A percentile compares a stretch with the other conserved stretches of the same genome.
These are phyloP conservation scores for Herminia tarsipennalis DNA, from an alignment of 2,888 invertebrate genomes.

Conservation along the genomic window DNA sequence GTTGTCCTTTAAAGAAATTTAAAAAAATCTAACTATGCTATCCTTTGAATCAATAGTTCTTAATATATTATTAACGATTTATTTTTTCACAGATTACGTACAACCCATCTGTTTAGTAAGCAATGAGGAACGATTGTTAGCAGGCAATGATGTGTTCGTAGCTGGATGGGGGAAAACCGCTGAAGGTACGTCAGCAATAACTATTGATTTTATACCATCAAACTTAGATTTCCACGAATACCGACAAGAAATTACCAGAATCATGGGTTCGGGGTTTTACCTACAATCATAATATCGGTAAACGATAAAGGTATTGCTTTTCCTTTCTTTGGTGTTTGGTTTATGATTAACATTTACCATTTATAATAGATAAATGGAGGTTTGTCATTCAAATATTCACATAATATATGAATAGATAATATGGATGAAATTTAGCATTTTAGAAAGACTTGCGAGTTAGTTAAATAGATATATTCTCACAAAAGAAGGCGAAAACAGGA, in stretches of 20 bases:
- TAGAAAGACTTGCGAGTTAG: too few relatives aligned
- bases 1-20: too few relatives aligned
- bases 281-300: slow-evolving; percentile 22
- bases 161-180: slow-evolving; percentile 88
- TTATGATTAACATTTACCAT: too few relatives aligned
- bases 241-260: slow-evolving; percentile 5
- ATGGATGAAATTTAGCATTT: too few relatives aligned
- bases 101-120: slow-evolving; percentile 85
- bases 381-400: too few relatives aligned
- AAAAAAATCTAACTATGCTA: too few relatives aligned
- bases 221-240: slow-evolving; percentile 19
- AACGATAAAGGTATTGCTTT: too few relatives aligned
- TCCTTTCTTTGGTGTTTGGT: too few relatives aligned
- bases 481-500: too few relatives aligned
- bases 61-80: neutral
- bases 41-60: neutral
- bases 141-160: slow-evolving; percentile 81
- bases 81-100: slow-evolving; percentile 79
- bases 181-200: slow-evolving; percentile 57
- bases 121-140: slow-evolving; percentile 57
- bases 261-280: slow-evolving; percentile 35
- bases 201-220: slow-evolving; percentile 49
- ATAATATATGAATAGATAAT: too few relatives aligned
- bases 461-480: too few relatives aligned
- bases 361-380: too few relatives aligned